A percentile compares a stretch with the other conserved stretches of the same genome.
Evolutionary conservation across 2,797 vertebrate species (phyloP).

Genomic region (Pseudomugil gertrudae): DNA sequence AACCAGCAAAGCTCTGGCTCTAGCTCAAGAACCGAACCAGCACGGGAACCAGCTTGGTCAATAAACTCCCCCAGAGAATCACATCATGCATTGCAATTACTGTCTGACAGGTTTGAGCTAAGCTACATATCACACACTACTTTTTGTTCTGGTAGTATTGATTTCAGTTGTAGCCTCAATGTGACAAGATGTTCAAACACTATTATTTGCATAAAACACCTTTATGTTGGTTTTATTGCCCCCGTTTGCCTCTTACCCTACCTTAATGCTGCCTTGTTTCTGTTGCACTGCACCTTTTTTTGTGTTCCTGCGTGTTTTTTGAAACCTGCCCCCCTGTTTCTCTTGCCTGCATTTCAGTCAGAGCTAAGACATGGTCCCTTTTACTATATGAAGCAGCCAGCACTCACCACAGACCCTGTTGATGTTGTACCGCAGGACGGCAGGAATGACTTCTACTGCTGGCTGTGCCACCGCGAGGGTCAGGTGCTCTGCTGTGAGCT

Average conservation of each 20-base stretch:
- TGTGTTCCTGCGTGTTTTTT: constrained; percentile 89
- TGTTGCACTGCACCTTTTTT: constrained; percentile 82
- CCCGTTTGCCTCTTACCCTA: constrained; percentile 59
- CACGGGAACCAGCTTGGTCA: too few species aligned
- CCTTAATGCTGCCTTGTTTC: constrained; percentile 72
- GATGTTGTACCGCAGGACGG: constrained; percentile 99
- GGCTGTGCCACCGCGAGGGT: constrained; percentile 98
- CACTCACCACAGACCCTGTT: constrained; percentile 96
- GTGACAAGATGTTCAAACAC: constrained; percentile 25
- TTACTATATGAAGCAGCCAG: constrained; percentile 98
- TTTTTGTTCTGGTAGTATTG: constrained; percentile 39
- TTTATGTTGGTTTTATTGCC: constrained; percentile 45
- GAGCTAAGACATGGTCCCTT: constrained; percentile 99
- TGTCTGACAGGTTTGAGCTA: constrained; percentile 15
- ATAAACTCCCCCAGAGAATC: constrained; percentile 1
- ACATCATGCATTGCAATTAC: constrained; percentile 12
- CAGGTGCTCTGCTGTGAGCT: constrained; percentile 99
- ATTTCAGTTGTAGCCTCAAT: constrained; percentile 22
- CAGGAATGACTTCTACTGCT: constrained; percentile 99
- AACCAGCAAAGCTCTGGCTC: too few species aligned
- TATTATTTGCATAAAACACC: constrained; percentile 25
- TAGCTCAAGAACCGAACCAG: too few species aligned
- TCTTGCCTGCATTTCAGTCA: constrained; percentile 99
- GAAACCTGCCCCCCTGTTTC: constrained; percentile 94
- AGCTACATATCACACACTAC: constrained; percentile 23